Base-by-base conservation (phyloP, 2,113 vertebrate species). In the Bungarus multicinctus region DNA sequence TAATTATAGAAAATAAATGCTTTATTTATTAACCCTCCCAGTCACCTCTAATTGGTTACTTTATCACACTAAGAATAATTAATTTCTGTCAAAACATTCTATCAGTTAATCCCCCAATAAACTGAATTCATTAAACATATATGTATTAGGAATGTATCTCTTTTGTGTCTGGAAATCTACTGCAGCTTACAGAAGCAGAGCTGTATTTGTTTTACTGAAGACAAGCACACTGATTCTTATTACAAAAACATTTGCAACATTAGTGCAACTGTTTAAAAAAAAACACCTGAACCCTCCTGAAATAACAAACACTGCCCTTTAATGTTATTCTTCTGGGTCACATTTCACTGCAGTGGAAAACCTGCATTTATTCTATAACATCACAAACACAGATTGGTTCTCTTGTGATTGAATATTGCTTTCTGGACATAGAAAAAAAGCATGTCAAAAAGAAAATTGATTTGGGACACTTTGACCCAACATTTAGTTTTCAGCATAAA, bases 1-100 rank as follows among this genome's bases (percentile, higher is more conserved):
- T 95, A 94, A 92, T 96, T 96, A 94, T 58, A 74, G 87, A 93
- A 96, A 96, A 95, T 93, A 94, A 94, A 96, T 96, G 94, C 88
- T 81, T 96, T 96, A 94, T 95, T 96, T 96, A 95, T 91, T 96
- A 96, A 95, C 95, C 92, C 91, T 91, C 54, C 55, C 60, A 93
- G 57, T 90, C 39, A 91, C 89, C 69, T 88, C 22, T 95, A 92
- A 94, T 96, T 95, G 96, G 57, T 94, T 95, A 92, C 87, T 94
- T 96, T 96, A 95, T 95, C 90, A 95, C 60, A 43, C 27, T 5
- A 90, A 94, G 87, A 96, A 95, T 96, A 94, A 96, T 96, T 93
- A 96, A 91, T 25, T 96, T 96, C 53, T 87, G 95, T 94, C 94
- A 89, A 94, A 97, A 94, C 27, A 92, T 93, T 64, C 43, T 64